These are phyloP conservation scores for Iguana delicatissima DNA, from an alignment of 2,797 vertebrate species.

Conservation along the genomic window DNA sequence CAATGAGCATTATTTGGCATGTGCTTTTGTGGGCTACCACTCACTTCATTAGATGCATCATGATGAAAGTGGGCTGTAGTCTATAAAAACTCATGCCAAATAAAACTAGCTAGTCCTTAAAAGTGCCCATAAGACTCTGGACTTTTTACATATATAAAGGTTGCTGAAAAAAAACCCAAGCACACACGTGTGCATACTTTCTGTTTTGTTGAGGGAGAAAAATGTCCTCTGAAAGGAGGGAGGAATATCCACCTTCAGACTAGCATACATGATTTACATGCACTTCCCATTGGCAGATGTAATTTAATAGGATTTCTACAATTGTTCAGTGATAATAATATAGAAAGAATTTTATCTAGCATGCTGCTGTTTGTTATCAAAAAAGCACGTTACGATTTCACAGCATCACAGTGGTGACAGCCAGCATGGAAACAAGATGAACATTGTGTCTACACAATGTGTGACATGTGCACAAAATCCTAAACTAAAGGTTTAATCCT, in stretches of 20 bases:
- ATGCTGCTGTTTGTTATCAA: background rate
- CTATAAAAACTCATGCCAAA: background rate
- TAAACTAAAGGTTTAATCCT: background rate
- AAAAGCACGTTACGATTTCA: background rate
- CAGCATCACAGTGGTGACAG: background rate
- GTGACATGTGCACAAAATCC: slow-evolving; percentile 28
- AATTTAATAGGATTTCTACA: background rate
- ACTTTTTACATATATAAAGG: background rate
- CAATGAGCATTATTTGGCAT: background rate
- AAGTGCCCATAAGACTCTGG: background rate
- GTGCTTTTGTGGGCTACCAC: background rate
- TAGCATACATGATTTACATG: background rate
- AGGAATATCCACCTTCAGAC: background rate
- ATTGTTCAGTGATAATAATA: background rate
- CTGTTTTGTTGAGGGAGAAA: background rate
- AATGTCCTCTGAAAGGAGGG: background rate
- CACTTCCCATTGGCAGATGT: background rate
- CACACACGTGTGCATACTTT: background rate
- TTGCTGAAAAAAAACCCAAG: background rate
- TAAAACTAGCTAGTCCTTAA: background rate
- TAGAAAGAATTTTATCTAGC: background rate
- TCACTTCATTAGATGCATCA: background rate
- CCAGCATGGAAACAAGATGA: background rate
- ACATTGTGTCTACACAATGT: slow-evolving; percentile 12
- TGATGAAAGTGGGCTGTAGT: background rate